A percentile compares a stretch with the other conserved stretches of the same genome.
phyloP scores from a whole-genome alignment of 2,113 vertebrate species.

The Setophaga petechia region DNA sequence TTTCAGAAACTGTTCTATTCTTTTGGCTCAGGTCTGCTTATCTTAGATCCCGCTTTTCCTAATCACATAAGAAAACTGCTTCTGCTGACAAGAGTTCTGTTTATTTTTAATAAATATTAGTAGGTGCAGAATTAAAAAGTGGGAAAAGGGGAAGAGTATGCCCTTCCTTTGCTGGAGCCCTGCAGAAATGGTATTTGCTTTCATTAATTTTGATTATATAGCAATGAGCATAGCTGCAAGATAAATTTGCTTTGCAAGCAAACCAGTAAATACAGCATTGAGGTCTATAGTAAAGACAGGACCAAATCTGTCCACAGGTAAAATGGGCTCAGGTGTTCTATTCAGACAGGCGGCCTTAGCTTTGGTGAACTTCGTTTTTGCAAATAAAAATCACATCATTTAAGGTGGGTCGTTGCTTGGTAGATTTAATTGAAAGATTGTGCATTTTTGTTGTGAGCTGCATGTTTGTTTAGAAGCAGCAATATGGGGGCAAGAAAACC shows the following conservation, averaged over 20 bases:
- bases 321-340: not conserved
- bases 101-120: not conserved
- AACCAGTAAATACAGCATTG: not conserved
- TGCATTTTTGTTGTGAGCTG: not conserved
- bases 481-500: not conserved
- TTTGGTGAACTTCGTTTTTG: not conserved
- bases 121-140: not conserved
- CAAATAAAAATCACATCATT: not conserved
- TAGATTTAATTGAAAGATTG: not conserved
- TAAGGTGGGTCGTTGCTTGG: not conserved
- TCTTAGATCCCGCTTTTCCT: not conserved
- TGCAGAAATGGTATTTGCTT: not conserved
- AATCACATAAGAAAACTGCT: not conserved
- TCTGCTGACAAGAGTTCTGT: not conserved
- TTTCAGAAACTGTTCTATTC: not conserved
- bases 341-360: not conserved
- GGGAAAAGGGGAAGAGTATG: not conserved
- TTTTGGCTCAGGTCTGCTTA: not conserved
- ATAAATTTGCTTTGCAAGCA: conserved; percentile 5
- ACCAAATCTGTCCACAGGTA: not conserved
- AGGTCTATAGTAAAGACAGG: not conserved
- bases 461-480: not conserved
- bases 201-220: not conserved
- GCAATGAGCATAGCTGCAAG: not conserved
- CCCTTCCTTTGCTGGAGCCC: not conserved